phyloP scores from a whole-genome alignment of 2,113 vertebrate species.

The Anoura caudifer region DNA sequence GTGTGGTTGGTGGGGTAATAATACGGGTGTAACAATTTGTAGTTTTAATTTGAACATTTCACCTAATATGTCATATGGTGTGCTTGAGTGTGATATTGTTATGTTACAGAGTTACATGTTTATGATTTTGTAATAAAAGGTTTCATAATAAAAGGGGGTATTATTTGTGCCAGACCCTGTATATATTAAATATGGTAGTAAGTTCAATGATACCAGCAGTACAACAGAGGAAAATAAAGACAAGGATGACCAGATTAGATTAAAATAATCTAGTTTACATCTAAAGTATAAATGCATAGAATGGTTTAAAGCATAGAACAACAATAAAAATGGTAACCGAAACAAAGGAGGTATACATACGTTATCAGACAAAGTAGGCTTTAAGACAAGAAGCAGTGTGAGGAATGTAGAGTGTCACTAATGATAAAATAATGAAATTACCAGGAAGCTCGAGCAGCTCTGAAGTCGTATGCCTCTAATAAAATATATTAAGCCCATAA shows the following conservation, averaged over 20 bases:
- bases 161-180: too few relatives aligned
- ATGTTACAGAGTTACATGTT: too few relatives aligned
- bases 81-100: too few relatives aligned
- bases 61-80: too few relatives aligned
- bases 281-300: background rate
- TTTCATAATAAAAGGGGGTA: too few relatives aligned
- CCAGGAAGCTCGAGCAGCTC: background rate
- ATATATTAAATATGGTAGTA: background rate
- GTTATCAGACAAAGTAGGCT: background rate
- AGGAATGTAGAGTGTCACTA: background rate
- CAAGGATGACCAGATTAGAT: background rate
- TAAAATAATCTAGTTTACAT: conserved; percentile 15
- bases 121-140: too few relatives aligned
- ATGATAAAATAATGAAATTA: background rate
- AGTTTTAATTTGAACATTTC: too few relatives aligned
- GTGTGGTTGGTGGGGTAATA: too few relatives aligned
- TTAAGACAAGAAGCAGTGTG: background rate
- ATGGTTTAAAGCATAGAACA: background rate
- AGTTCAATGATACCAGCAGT: background rate
- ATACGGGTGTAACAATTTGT: too few relatives aligned
- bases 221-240: background rate
- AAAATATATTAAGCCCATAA: background rate
- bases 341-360: background rate
- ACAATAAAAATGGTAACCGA: background rate
- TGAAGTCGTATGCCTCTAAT: background rate